A percentile compares a stretch with the other conserved stretches of the same genome.
Evolutionary conservation across 2,797 vertebrate genomes (phyloP).

Genomic region (Sparus aurata): DNA sequence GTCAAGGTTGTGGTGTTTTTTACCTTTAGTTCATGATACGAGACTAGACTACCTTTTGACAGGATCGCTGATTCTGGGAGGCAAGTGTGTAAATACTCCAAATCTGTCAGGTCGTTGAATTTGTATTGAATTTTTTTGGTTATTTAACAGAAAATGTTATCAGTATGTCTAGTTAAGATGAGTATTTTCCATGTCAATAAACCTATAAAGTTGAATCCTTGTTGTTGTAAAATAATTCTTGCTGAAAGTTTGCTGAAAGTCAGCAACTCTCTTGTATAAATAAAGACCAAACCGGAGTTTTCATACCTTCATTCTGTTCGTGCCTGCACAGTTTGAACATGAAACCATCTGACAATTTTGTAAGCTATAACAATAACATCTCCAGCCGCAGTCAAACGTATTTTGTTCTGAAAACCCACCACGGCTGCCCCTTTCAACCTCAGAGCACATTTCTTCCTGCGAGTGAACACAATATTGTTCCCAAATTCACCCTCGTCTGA

Average conservation of each 20-base stretch:
- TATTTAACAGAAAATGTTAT: not conserved
- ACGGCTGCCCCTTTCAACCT: slow-evolving; percentile 24
- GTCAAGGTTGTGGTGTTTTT: too few species aligned
- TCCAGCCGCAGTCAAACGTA: not conserved
- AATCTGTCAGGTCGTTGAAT: not conserved
- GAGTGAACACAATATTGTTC: slow-evolving; percentile 55
- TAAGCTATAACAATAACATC: not conserved
- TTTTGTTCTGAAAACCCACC: slow-evolving; percentile 11
- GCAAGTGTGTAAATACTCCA: not conserved
- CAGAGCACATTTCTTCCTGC: slow-evolving; percentile 50
- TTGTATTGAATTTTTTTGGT: not conserved
- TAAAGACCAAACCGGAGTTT: not conserved
- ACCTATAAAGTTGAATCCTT: not conserved
- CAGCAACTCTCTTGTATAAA: not conserved
- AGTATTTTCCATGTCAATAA: not conserved
- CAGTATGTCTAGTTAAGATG: not conserved
- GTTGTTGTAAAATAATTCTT: too few species aligned
- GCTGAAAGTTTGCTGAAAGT: not conserved
- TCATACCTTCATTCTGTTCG: not conserved
- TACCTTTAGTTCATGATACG: not conserved
- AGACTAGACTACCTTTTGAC: too few species aligned
- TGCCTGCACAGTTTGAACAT: slow-evolving; percentile 2
- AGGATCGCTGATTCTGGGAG: not conserved
- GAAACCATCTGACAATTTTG: not conserved
- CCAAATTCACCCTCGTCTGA: slow-evolving; percentile 46